Evolutionary conservation across 2,797 vertebrate genomes (phyloP), one percentile per base, ranked within the genome.

Genomic region (Eupleurogrammus muticus): DNA sequence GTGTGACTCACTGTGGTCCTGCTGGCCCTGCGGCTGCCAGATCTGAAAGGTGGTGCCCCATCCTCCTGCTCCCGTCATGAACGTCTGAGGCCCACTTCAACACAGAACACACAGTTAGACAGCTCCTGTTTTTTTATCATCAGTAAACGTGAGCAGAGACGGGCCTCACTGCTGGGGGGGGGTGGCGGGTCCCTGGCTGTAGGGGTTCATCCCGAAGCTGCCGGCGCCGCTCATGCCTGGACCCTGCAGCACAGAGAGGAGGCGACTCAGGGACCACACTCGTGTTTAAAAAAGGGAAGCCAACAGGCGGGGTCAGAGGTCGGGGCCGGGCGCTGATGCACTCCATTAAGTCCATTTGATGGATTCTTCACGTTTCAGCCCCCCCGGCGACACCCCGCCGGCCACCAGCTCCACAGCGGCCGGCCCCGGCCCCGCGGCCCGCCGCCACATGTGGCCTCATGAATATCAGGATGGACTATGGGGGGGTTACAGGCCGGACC

Each of bases 1-100:
- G n/a, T n/a, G n/a, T n/a, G 50, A 96, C 97, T 97, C 92, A 99
- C 98, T 94, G 93, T 96, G 96, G 71, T 98, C 96, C 93, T 99
- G 97, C 68, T 97, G 97, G 70, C 95, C 89, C 80, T 96, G 97
- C 79, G 97, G 96, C 88, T 98, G 98, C 97, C 97, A 99, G 6
- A 98, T 95, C 89, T 98, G 97, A 93, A 98, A 99, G 79, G 97
- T 96, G 63, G 95, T 96, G 36, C 97, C 97, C 97, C 97, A 99
- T 80, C 96, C 96, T 90, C 97, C 97, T 80, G 96, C 96, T 90
- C 97, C 97, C 0, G 96, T 94, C 96, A 98, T 96, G 87, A 98
- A 98, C 2, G 97, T 94, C 84, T 97, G 97, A 87, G 95, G 96
- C 54, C 96, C 97, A 65, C 98, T 99, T 83, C 3, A 79, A 50